These are phyloP conservation scores for Limnothrissa miodon DNA, from an alignment of 2,113 vertebrate species.

Conservation along the genomic window DNA sequence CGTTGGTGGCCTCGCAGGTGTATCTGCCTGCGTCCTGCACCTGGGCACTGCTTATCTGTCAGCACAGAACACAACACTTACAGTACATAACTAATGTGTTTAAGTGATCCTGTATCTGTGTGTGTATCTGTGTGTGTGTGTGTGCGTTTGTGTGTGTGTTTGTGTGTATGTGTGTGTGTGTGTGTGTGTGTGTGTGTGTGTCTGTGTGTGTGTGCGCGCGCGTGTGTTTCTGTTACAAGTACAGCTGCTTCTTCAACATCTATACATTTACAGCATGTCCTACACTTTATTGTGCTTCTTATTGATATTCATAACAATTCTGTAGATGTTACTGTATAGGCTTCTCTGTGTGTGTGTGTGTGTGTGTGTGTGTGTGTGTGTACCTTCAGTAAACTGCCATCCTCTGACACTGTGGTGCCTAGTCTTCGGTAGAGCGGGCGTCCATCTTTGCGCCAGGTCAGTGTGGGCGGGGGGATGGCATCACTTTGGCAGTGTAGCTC, in stretches of 20 bases:
- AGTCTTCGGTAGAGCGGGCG: conserved; percentile 80
- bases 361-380: not conserved
- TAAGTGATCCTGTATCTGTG: too few species aligned
- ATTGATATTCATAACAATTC: too few species aligned
- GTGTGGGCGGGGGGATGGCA: conserved; percentile 80
- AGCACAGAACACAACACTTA: not conserved
- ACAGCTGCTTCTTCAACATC: too few species aligned
- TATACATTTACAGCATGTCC: too few species aligned
- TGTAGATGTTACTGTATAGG: too few species aligned
- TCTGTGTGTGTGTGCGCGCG: not conserved
- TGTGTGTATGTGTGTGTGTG: not conserved
- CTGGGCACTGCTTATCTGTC: conserved; percentile 82
- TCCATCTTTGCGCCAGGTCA: conserved; percentile 87
- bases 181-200: not conserved
- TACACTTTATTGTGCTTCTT: too few species aligned
- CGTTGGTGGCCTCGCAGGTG: conserved; percentile 90
- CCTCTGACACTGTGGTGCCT: conserved; percentile 76
- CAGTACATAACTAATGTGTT: too few species aligned
- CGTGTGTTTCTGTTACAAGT: not conserved
- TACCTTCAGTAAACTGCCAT: conserved; percentile 87
- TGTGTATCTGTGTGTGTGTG: not conserved
- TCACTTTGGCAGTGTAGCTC: conserved; percentile 83
- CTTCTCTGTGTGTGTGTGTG: not conserved
- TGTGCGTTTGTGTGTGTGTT: not conserved
- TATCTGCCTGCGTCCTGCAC: conserved; percentile 90